phyloP scores from a whole-genome alignment of 2,797 vertebrate genomes.

The Chelon labrosus region DNA sequence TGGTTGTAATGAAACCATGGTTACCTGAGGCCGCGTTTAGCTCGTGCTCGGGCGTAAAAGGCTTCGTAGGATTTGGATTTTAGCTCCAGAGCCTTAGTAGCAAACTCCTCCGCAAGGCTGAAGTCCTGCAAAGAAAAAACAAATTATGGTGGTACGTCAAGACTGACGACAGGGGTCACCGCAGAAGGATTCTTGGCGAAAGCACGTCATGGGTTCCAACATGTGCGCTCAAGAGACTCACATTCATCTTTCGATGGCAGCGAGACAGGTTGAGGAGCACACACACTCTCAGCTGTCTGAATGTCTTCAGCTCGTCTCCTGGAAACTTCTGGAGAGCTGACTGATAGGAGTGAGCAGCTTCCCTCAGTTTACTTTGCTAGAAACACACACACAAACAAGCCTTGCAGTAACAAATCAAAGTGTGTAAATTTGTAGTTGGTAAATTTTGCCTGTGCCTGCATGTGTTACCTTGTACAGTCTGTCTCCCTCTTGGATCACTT shows the following conservation, averaged over 20 bases:
- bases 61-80: conserved; percentile 98
- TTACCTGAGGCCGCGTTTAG: conserved; percentile 95
- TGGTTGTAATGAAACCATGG: not conserved
- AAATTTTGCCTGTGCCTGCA: not conserved
- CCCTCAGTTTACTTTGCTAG: conserved; percentile 96
- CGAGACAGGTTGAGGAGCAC: conserved; percentile 97
- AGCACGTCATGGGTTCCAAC: not conserved
- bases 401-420: too few relatives aligned
- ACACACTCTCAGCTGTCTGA: conserved; percentile 95
- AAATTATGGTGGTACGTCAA: not conserved
- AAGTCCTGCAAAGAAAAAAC: conserved; percentile 88
- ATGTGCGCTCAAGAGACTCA: conserved; percentile 59
- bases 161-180: too few relatives aligned
- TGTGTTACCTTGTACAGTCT: conserved; percentile 95
- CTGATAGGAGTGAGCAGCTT: conserved; percentile 96
- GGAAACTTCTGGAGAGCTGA: conserved; percentile 98
- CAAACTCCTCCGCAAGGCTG: conserved; percentile 96
- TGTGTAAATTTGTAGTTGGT: too few relatives aligned
- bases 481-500: conserved; percentile 98
- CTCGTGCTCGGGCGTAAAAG: conserved; percentile 95
- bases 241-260: conserved; percentile 97
- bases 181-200: not conserved
- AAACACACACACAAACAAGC: not conserved
- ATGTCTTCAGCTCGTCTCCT: conserved; percentile 94
- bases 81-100: conserved; percentile 95